These are phyloP conservation scores for Butorides virescens DNA, from an alignment of 2,113 vertebrate genomes.

Conservation along the genomic window DNA sequence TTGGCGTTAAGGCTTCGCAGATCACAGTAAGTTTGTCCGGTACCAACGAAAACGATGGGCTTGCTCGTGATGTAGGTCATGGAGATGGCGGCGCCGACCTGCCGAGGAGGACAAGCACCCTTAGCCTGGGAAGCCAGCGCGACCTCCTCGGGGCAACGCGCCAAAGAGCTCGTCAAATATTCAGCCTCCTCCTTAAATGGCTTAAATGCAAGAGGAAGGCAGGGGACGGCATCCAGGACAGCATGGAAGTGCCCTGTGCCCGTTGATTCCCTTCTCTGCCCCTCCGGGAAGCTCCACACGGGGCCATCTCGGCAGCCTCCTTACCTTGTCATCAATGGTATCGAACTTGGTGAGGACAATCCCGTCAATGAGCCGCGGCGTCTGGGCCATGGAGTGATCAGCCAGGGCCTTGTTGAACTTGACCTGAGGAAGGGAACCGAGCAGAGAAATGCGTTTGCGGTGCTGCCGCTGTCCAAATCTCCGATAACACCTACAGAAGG, in stretches of 20 bases:
- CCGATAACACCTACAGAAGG: rapidly evolving
- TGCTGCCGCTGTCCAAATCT: rapidly evolving
- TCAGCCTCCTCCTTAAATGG: neutral
- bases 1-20: slow-evolving; percentile 96
- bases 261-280: rapidly evolving
- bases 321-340: slow-evolving; percentile 99
- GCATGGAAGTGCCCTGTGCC: rapidly evolving
- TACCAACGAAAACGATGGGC: slow-evolving; percentile 97
- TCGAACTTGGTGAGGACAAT: slow-evolving; percentile 99
- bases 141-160: rapidly evolving
- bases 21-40: slow-evolving; percentile 97
- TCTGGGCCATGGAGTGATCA: slow-evolving; percentile 94
- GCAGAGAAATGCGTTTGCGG: rapidly evolving
- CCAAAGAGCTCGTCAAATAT: neutral
- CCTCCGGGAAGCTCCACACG: rapidly evolving
- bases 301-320: neutral
- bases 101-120: neutral
- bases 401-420: slow-evolving; percentile 98
- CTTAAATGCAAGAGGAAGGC: too few relatives aligned
- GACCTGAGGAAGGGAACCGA: slow-evolving; percentile 74
- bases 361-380: slow-evolving; percentile 93
- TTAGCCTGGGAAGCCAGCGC: neutral
- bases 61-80: slow-evolving; percentile 99
- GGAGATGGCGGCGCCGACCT: slow-evolving; percentile 97
- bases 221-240: rapidly evolving